Conservation (phyloP, 2,888 invertebrate species). For the Amiota minor region DNA sequence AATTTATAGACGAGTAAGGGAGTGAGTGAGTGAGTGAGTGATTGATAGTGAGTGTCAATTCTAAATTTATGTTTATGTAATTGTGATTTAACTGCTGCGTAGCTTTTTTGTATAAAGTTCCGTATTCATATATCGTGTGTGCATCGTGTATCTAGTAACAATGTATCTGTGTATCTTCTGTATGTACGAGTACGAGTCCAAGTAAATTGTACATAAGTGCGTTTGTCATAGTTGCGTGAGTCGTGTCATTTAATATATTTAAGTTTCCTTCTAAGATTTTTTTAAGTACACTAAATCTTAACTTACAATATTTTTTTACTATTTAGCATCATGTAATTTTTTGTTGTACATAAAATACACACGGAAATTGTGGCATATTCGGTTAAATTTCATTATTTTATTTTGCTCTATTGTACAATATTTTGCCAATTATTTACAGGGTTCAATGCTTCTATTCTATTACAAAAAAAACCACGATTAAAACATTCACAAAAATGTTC, state of each 20-base stretch:
- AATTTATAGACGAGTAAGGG: not conserved
- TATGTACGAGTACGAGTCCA: constrained; percentile 30
- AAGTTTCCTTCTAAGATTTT: constrained; percentile 52
- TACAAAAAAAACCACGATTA: not conserved
- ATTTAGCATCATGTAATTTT: constrained; percentile 32
- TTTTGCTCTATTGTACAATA: no score
- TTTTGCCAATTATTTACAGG: constrained; percentile 23
- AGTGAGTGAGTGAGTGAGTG: not conserved
- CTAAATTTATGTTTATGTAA: not conserved
- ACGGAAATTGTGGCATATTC: constrained; percentile 32
- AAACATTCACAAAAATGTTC: not conserved
- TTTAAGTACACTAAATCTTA: constrained; percentile 4
- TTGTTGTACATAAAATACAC: constrained; percentile 17
- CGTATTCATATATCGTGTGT: constrained; percentile 20
- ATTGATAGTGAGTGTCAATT: not conserved
- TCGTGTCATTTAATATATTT: constrained; percentile 39
- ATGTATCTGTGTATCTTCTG: not conserved
- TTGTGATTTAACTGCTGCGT: constrained; percentile 33
- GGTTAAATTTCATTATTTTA: not conserved
- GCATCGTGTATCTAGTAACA: constrained; percentile 1
- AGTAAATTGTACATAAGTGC: not conserved
- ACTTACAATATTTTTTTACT: no score
- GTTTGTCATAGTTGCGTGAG: not conserved
- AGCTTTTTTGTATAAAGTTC: constrained; percentile 26
- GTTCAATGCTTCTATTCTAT: not conserved